Evolutionary conservation across 2,797 vertebrate genomes (phyloP), one percentile per base, ranked within the genome.

Genomic region (Merluccius polli): DNA sequence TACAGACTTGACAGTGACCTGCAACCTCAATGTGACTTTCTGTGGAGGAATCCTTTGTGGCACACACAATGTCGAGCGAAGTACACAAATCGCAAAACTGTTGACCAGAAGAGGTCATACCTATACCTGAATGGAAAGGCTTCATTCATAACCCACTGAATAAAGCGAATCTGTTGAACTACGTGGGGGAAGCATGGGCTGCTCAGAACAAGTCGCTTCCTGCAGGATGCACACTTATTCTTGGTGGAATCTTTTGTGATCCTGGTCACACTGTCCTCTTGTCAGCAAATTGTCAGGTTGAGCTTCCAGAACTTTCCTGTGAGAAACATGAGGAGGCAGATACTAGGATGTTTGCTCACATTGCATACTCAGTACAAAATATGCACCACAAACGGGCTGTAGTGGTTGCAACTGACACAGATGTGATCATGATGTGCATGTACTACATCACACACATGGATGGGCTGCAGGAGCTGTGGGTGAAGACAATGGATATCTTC

Each of bases 131-230:
- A 75, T 75, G 69, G 69, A 78, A 78, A 74, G 68, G 67, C 30
- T 72, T 75, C 16, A 59, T 75, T 75, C 73, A 75, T 29, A 78
- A 78, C 67, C 68, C 73, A 74, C 77, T 71, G 48, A 79, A 79
- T 74, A 75, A 79, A 72, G 77, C 70, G 8, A 71, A 75, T 44
- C 77, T 72, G n/a, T 74, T 79, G 21, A 75, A 79, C 69, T 79
- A 75, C n/a, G n/a, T n/a, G n/a, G n/a, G n/a, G n/a, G n/a, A n/a
- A n/a, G n/a, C 69, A 68, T 78, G 30, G 68, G 77, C 68, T 4
- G 67, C 65, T 44, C 36, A 72, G 70, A 31, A 77, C 70, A 77
- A 77, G 68, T 63, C 69, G 48, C 75, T 77, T 71, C 41, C 70
- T 77, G 75, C 29, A 63, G 75, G 70, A 71, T 74, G 52, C 59